Evolutionary conservation across 2,888 invertebrate species (phyloP), one percentile per base, ranked within the genome.

Genomic region (Scrobipalpa atriplicella): DNA sequence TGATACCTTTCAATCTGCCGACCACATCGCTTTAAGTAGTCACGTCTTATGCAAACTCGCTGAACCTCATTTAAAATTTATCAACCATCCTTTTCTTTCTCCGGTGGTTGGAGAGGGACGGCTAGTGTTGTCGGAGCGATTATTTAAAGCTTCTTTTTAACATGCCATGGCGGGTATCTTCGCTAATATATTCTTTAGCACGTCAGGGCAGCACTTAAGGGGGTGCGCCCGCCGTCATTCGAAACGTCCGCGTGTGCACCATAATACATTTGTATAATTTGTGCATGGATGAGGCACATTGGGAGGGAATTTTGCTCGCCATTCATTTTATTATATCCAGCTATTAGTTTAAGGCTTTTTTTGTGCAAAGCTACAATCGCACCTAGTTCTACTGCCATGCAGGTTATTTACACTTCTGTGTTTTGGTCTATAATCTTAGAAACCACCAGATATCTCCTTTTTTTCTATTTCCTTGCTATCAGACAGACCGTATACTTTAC

Each of bases 161-260:
- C 68, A 66, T 68, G 68, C 68, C 69, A 64, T 18, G 58, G 66
- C 67, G 68, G 74, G 68, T 79, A 78, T 82, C 77, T 73, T 66
- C 69, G 72, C 77, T 84, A 82, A 87, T 86, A 83, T 84, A 86
- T 85, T 84, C 85, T 80, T 83, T 79, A 82, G 80, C 84, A 82
- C 81, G 81, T 84, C 81, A 72, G 77, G 67, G 71, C 71, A 73
- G 77, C 82, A 83, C 81, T 83, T 81, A 83, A 80, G 76, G 78
- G 80, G 84, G 83, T 78, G 84, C 78, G 78, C 75, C 72, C 71
- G 73, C 72, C 79, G 81, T 84, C 83, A 84, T 76, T 78, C 76
- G 72, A 71, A 76, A 77, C 76, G 79, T 79, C 77, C 78, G 76
- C 82, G 78, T 81, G 81, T 76, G 78, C 77, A 73, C 71, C 76